phyloP scores from a whole-genome alignment of 2,888 invertebrate species.

The Hyposoter didymator region DNA sequence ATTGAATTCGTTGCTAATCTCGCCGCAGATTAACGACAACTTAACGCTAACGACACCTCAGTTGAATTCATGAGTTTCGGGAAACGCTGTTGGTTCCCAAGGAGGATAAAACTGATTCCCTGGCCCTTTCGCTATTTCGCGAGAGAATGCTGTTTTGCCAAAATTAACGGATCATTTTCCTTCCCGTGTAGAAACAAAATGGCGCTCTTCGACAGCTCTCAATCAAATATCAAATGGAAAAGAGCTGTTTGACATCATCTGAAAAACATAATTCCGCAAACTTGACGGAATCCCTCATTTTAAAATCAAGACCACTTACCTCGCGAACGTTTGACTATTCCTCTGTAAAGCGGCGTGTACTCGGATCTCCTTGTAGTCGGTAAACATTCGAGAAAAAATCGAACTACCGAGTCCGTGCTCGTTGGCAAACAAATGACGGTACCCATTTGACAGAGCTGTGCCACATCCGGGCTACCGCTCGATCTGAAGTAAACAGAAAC shows the following conservation, averaged over 20 bases:
- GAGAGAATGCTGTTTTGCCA: no score
- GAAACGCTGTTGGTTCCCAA: neutral
- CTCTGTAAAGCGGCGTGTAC: slow-evolving; percentile 58
- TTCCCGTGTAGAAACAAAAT: no score
- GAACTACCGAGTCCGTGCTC: slow-evolving; percentile 61
- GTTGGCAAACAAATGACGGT: slow-evolving; percentile 65
- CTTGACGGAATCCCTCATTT: neutral
- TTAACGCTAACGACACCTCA: slow-evolving; percentile 65
- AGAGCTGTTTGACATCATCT: neutral
- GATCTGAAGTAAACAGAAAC: neutral
- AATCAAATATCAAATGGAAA: no score
- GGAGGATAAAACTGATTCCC: no score
- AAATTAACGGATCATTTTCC: no score
- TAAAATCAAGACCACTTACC: slow-evolving; percentile 40
- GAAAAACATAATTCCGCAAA: neutral
- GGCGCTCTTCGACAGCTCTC: no score
- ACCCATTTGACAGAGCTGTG: slow-evolving; percentile 57
- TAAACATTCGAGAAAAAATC: slow-evolving; percentile 63
- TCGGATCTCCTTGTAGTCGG: slow-evolving; percentile 49
- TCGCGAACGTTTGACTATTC: slow-evolving; percentile 46
- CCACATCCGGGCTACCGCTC: slow-evolving; percentile 11
- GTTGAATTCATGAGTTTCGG: slow-evolving; percentile 27
- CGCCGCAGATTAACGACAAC: slow-evolving; percentile 60
- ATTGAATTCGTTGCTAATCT: slow-evolving; percentile 70
- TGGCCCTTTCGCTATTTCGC: no score